Percentiles rank a stretch among this genome's conserved stretches.
Evolutionary conservation across 2,888 invertebrate genomes (phyloP).

Genomic region (Notocelia uddmanniana): DNA sequence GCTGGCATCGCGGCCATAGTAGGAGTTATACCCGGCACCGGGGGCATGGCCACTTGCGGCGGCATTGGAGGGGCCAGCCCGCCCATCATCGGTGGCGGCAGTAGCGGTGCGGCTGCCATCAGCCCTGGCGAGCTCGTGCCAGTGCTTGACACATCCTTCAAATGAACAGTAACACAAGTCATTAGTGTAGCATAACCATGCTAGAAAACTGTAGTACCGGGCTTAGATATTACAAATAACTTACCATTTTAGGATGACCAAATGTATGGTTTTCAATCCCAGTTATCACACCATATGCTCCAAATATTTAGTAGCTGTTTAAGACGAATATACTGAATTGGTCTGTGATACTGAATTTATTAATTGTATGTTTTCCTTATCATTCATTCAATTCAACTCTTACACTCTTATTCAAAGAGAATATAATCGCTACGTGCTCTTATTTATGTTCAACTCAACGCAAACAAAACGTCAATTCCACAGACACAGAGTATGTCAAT

Average conservation of each 20-base stretch:
- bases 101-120: slow-evolving; percentile 64
- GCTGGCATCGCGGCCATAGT: slow-evolving; percentile 75
- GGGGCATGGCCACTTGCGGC: slow-evolving; percentile 82
- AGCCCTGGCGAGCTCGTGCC: slow-evolving; percentile 78
- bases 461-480: too few relatives aligned
- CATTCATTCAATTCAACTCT: too few relatives aligned
- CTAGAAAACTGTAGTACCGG: neutral
- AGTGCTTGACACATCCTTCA: slow-evolving; percentile 69
- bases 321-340: neutral
- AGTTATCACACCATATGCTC: slow-evolving; percentile 14
- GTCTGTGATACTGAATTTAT: too few relatives aligned
- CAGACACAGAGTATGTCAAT: too few relatives aligned
- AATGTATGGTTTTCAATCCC: neutral
- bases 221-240: neutral
- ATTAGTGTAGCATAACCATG: neutral
- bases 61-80: slow-evolving; percentile 83
- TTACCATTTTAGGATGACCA: slow-evolving; percentile 29
- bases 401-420: too few relatives aligned
- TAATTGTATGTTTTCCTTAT: slow-evolving; percentile 3
- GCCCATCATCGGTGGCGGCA: slow-evolving; percentile 76
- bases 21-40: slow-evolving; percentile 78
- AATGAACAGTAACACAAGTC: slow-evolving; percentile 46
- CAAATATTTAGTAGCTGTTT: neutral
- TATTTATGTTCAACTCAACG: too few relatives aligned
- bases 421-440: too few relatives aligned